Percentiles rank a stretch among this genome's conserved stretches.
phyloP scores from a whole-genome alignment of 2,113 vertebrate genomes.

The Toxotes jaculatrix region DNA sequence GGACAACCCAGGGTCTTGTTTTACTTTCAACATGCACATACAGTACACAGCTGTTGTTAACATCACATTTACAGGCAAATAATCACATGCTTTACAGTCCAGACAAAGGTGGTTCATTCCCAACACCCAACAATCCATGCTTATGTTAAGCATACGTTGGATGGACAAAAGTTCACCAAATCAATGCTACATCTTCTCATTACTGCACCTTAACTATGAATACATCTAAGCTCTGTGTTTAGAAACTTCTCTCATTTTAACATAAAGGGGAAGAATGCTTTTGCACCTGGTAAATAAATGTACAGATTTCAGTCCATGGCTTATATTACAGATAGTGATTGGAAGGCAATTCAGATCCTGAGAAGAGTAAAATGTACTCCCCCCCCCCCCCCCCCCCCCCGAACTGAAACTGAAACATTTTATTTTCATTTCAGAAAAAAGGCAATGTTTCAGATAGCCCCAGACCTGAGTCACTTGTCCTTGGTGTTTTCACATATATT shows the following conservation, averaged over 20 bases:
- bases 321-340: constrained; percentile 22
- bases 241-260: neutral
- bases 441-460: neutral
- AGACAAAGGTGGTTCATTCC: neutral
- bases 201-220: neutral
- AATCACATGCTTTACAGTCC: constrained; percentile 30
- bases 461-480: neutral
- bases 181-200: neutral
- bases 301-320: constrained; percentile 16
- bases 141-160: neutral
- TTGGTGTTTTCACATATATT: constrained; percentile 10
- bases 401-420: neutral
- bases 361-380: constrained; percentile 8
- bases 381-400: no score
- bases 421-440: constrained; percentile 7
- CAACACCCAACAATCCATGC: neutral
- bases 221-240: neutral
- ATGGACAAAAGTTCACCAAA: neutral
- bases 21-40: constrained; percentile 33
- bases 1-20: neutral
- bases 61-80: neutral
- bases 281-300: neutral
- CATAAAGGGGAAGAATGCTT: neutral
- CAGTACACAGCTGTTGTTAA: neutral
- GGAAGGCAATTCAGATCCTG: constrained; percentile 50